Conservation (phyloP, 2,113 vertebrate genomes). For the Cygnus atratus region DNA sequence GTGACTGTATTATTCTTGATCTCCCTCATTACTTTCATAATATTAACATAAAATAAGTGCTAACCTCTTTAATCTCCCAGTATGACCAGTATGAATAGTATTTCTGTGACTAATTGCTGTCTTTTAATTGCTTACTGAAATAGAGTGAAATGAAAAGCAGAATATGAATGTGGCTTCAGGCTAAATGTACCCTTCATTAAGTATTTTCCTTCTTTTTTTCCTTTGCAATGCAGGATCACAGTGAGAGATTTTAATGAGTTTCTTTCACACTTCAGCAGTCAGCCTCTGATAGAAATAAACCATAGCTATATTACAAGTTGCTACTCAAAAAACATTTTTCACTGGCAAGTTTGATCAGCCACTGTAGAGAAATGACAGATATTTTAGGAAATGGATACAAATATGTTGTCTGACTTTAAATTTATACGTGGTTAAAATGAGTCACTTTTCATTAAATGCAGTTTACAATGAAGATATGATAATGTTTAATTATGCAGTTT, state of each 20-base stretch:
- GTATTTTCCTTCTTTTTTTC: conserved; percentile 43
- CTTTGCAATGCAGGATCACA: conserved; percentile 72
- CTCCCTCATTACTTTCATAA: conserved; percentile 59
- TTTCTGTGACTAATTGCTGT: conserved; percentile 67
- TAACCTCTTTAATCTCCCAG: conserved; percentile 54
- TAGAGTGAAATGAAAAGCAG: conserved; percentile 45
- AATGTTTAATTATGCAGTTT: not conserved
- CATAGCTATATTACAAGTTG: conserved; percentile 71
- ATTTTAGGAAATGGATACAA: conserved; percentile 60
- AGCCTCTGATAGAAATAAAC: conserved; percentile 78
- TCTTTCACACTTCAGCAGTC: conserved; percentile 80
- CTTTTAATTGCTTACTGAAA: conserved; percentile 66
- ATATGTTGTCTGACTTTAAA: conserved; percentile 28
- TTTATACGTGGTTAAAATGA: conserved; percentile 8
- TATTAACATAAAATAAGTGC: conserved; percentile 64
- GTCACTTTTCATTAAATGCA: conserved; percentile 11
- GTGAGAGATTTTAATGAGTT: conserved; percentile 84
- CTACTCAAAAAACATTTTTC: conserved; percentile 77
- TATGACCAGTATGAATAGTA: conserved; percentile 54
- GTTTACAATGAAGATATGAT: not conserved
- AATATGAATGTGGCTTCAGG: conserved; percentile 66
- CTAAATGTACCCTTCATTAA: conserved; percentile 74
- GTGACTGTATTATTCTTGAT: conserved; percentile 23
- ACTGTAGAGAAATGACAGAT: conserved; percentile 65
- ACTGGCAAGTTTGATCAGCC: conserved; percentile 73